These are phyloP conservation scores for Heterochromis multidens DNA, from an alignment of 2,113 vertebrate genomes.

Conservation along the genomic window DNA sequence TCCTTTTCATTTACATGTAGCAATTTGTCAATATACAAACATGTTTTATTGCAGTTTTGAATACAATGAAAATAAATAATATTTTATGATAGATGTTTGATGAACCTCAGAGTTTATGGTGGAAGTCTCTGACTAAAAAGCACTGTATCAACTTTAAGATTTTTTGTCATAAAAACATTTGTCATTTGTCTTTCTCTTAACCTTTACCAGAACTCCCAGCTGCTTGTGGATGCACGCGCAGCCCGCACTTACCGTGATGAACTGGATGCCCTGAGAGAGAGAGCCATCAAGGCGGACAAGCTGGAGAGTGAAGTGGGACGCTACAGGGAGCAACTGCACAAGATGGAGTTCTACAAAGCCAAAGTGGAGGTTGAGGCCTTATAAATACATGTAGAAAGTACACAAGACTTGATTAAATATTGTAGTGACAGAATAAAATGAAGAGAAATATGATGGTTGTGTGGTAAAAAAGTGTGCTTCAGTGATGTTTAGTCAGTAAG, in stretches of 20 bases:
- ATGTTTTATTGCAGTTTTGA: not conserved
- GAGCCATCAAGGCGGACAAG: slow-evolving; percentile 92
- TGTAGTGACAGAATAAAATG: not conserved
- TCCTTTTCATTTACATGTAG: no score
- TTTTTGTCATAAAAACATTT: not conserved
- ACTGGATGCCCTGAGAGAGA: slow-evolving; percentile 90
- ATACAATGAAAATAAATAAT: not conserved
- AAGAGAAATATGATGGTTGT: not conserved
- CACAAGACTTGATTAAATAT: not conserved
- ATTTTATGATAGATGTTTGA: not conserved
- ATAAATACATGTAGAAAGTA: not conserved
- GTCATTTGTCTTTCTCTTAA: not conserved
- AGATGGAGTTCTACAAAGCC: slow-evolving; percentile 96
- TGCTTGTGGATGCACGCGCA: slow-evolving; percentile 89
- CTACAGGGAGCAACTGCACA: slow-evolving; percentile 92
- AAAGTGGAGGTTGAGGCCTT: slow-evolving; percentile 86
- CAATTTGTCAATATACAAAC: not conserved
- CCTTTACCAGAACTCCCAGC: slow-evolving; percentile 84
- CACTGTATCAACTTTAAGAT: not conserved
- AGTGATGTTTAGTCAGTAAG: not conserved
- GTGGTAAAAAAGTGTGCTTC: not conserved
- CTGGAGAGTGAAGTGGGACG: slow-evolving; percentile 95
- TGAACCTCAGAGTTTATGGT: not conserved
- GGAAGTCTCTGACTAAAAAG: not conserved
- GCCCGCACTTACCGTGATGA: slow-evolving; percentile 94